A percentile compares a stretch with the other conserved stretches of the same genome.
phyloP scores from a whole-genome alignment of 2,113 vertebrate genomes.

The Gila orcuttii region DNA sequence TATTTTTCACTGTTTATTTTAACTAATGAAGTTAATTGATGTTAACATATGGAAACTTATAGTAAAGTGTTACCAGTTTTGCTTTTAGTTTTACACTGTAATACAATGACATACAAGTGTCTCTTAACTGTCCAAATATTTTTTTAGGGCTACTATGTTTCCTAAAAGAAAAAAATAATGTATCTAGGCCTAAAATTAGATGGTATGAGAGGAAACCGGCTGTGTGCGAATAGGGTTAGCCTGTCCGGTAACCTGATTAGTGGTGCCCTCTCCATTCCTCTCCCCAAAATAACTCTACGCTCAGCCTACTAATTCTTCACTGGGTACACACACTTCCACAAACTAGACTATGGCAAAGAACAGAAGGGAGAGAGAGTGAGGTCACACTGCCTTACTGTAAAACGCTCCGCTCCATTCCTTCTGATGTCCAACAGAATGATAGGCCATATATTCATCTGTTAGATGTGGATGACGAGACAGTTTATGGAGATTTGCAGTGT shows the following conservation, averaged over 20 bases:
- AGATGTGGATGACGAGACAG: background rate
- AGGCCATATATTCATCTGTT: background rate
- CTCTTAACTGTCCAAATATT: background rate
- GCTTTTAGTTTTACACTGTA: background rate
- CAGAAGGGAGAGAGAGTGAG: slow-evolving; percentile 29
- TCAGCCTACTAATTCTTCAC: slow-evolving; percentile 42
- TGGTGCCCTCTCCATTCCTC: slow-evolving; percentile 58
- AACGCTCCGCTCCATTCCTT: slow-evolving; percentile 3
- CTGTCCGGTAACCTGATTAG: slow-evolving; percentile 60
- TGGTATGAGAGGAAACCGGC: background rate
- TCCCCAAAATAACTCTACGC: slow-evolving; percentile 72
- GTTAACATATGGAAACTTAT: no score
- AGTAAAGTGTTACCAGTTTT: no score
- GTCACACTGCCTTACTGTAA: slow-evolving; percentile 10
- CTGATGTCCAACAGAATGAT: background rate
- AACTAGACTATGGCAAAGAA: slow-evolving; percentile 38
- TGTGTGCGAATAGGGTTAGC: slow-evolving; percentile 1
- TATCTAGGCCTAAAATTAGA: background rate
- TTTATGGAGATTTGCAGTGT: background rate
- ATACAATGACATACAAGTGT: background rate
- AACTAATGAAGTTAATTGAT: no score
- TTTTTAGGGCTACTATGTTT: background rate
- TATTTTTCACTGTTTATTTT: no score
- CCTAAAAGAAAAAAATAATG: background rate
- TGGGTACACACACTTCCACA: slow-evolving; percentile 43